phyloP scores from a whole-genome alignment of 1,140 invertebrate genomes.

The Hermatobates lingyangjiaoensis region DNA sequence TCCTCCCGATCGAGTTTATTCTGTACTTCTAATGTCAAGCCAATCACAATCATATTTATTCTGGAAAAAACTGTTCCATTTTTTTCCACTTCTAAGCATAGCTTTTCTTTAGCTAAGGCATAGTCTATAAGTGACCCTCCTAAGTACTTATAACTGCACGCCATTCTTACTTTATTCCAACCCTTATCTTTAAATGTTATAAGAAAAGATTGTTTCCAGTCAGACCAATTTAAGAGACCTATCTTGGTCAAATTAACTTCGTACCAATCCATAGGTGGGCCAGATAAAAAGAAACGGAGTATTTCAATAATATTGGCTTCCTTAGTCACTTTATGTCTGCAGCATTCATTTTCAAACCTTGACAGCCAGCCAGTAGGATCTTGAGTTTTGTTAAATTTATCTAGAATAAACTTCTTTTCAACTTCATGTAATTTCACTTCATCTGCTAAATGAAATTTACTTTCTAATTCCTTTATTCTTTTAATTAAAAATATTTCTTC shows the following conservation, averaged over 20 bases:
- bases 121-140: slow-evolving; percentile 1
- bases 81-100: neutral
- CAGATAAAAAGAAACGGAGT: slow-evolving; percentile 1
- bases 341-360: slow-evolving; percentile 1
- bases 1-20: neutral
- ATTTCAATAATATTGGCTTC: neutral
- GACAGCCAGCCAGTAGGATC: neutral
- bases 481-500: slow-evolving; percentile 1
- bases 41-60: neutral
- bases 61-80: neutral
- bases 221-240: neutral
- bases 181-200: neutral
- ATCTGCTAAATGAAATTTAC: neutral
- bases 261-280: neutral
- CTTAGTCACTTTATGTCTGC: neutral
- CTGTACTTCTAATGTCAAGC: neutral
- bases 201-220: neutral
- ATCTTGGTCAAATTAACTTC: neutral
- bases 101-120: slow-evolving; percentile 1
- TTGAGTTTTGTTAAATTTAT: slow-evolving; percentile 2
- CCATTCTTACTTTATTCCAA: neutral
- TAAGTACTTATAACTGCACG: slow-evolving; percentile 1
- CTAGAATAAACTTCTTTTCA: neutral
- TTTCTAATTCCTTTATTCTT: neutral
- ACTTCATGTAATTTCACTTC: neutral